phyloP scores from a whole-genome alignment of 2,888 invertebrate species.

The Philhelius pedissequus region DNA sequence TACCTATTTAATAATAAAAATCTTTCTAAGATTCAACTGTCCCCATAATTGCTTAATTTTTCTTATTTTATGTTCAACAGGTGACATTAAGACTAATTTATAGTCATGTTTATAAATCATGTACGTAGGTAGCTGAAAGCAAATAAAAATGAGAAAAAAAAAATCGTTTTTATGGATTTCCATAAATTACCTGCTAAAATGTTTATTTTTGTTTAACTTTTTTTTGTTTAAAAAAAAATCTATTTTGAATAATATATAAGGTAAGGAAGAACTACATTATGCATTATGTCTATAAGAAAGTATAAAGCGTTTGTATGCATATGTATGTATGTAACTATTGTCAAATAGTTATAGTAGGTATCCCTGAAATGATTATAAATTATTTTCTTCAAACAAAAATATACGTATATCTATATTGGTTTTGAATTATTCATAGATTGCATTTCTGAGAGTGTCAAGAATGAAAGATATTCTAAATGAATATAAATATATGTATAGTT shows the following conservation, averaged over 20 bases:
- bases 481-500: too few species aligned
- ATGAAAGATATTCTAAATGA: too few species aligned
- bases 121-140: conserved; percentile 10
- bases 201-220: not conserved
- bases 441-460: too few species aligned
- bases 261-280: not conserved
- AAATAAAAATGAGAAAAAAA: not conserved
- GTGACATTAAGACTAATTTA: conserved; percentile 57
- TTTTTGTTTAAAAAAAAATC: not conserved
- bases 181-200: conserved; percentile 46
- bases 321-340: not conserved
- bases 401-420: not conserved
- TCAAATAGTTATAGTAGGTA: too few species aligned
- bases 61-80: conserved; percentile 55
- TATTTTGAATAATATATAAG: not conserved
- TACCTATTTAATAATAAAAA: not conserved
- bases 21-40: not conserved
- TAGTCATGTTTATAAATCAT: conserved; percentile 48
- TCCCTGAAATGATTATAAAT: not conserved
- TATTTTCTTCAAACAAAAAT: not conserved
- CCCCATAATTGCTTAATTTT: conserved; percentile 9
- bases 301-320: not conserved
- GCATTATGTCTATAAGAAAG: not conserved
- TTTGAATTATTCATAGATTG: not conserved
- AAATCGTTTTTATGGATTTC: conserved; percentile 27